phyloP scores from a whole-genome alignment of 2,113 vertebrate species.

The Okapia johnstoni region DNA sequence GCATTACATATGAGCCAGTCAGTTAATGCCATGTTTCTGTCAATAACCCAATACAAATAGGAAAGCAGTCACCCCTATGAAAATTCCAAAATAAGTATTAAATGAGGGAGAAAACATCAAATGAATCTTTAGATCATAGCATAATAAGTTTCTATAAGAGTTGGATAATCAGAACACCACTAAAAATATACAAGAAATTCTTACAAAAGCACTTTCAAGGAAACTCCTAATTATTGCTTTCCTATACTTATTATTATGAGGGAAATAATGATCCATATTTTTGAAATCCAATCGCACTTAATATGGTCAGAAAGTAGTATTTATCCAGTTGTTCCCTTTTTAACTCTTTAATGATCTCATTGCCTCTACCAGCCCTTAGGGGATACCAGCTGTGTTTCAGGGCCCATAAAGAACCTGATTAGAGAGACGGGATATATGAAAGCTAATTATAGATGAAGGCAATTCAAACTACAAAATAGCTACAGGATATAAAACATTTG shows the following conservation, averaged over 20 bases:
- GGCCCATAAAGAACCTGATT: constrained; percentile 13
- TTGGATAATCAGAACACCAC: not conserved
- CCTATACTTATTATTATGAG: not conserved
- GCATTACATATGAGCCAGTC: not conserved
- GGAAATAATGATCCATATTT: not conserved
- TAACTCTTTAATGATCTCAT: not conserved
- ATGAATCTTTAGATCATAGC: not conserved
- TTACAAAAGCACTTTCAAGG: not conserved
- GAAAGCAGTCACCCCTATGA: not conserved
- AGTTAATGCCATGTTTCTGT: not conserved
- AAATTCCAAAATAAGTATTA: not conserved
- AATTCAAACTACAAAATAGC: constrained; percentile 22
- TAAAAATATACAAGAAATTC: not conserved
- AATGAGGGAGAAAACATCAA: not conserved
- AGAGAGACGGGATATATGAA: constrained; percentile 9
- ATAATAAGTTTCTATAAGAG: not conserved
- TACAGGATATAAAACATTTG: constrained; percentile 17
- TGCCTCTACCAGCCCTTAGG: not conserved
- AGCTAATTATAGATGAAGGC: constrained; percentile 28
- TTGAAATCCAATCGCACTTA: not conserved
- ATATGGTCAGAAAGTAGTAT: not conserved
- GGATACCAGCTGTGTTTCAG: constrained; percentile 20
- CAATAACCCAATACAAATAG: not conserved
- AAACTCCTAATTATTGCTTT: not conserved
- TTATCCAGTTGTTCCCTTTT: not conserved